A percentile compares a stretch with the other conserved stretches of the same genome.
These are phyloP conservation scores for Microplitis deprimator DNA, from an alignment of 2,888 invertebrate species.

Conservation along the genomic window DNA sequence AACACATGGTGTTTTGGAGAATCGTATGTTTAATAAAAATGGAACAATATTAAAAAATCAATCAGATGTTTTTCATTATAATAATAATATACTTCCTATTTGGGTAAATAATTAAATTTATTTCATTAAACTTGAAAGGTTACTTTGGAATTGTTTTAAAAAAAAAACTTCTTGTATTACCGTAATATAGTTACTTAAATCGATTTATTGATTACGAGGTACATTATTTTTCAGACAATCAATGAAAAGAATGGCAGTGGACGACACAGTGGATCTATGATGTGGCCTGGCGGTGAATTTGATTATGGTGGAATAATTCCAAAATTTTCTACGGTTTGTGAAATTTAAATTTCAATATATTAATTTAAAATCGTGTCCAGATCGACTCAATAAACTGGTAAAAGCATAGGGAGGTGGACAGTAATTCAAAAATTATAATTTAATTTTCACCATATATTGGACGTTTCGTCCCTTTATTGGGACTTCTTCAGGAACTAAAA, in stretches of 20 bases:
- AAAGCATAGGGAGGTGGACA: too few relatives aligned
- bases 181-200: neutral
- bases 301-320: conserved; percentile 73
- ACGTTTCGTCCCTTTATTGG: neutral
- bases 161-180: too few relatives aligned
- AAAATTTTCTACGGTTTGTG: conserved; percentile 67
- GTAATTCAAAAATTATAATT: too few relatives aligned
- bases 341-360: neutral
- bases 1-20: conserved; percentile 80
- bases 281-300: conserved; percentile 80
- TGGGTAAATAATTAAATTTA: conserved; percentile 71
- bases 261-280: conserved; percentile 77
- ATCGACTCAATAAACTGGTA: too few relatives aligned
- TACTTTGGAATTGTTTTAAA: neutral
- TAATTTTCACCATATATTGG: too few relatives aligned
- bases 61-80: conserved; percentile 74
- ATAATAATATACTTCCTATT: conserved; percentile 74
- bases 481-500: too few relatives aligned
- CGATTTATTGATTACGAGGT: neutral
- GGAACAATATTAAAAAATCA: conserved; percentile 61
- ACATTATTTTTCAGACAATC: conserved; percentile 71
- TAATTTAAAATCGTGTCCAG: too few relatives aligned
- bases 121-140: neutral
- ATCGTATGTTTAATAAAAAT: conserved; percentile 74
- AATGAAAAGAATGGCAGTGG: conserved; percentile 74